These are phyloP conservation scores for Stegostoma tigrinum DNA, from an alignment of 2,113 vertebrate species.

Conservation along the genomic window DNA sequence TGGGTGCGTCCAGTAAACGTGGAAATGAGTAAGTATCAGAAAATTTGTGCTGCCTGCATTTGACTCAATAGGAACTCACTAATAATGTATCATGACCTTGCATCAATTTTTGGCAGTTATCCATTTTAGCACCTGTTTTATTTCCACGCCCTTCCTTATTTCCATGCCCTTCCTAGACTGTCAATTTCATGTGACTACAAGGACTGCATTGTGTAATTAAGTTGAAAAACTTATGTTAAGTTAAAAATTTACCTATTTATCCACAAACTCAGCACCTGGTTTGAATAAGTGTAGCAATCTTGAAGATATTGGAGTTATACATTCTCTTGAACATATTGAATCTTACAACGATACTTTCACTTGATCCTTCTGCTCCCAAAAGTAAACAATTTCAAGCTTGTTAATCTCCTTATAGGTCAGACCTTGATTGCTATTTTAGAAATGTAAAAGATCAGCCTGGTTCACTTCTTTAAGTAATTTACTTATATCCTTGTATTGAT, in stretches of 20 bases:
- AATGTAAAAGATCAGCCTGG: background rate
- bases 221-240: background rate
- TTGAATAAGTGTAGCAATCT: background rate
- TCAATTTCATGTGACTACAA: background rate
- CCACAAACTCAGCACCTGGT: background rate
- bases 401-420: background rate
- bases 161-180: background rate
- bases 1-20: background rate
- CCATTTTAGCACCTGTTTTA: background rate
- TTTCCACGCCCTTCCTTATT: no score
- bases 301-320: background rate
- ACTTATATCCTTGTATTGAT: background rate
- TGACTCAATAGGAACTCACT: background rate
- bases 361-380: background rate
- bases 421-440: background rate
- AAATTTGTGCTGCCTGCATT: background rate
- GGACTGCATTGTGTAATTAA: background rate
- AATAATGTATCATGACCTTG: background rate
- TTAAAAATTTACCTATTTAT: background rate
- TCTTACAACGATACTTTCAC: background rate
- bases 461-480: background rate
- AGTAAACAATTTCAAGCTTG: background rate
- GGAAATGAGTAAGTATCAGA: background rate
- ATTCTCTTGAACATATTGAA: background rate
- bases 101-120: background rate